A percentile compares a stretch with the other conserved stretches of the same genome.
These are phyloP conservation scores for Arctopsyche grandis DNA, from an alignment of 1,140 invertebrate genomes.

Conservation along the genomic window DNA sequence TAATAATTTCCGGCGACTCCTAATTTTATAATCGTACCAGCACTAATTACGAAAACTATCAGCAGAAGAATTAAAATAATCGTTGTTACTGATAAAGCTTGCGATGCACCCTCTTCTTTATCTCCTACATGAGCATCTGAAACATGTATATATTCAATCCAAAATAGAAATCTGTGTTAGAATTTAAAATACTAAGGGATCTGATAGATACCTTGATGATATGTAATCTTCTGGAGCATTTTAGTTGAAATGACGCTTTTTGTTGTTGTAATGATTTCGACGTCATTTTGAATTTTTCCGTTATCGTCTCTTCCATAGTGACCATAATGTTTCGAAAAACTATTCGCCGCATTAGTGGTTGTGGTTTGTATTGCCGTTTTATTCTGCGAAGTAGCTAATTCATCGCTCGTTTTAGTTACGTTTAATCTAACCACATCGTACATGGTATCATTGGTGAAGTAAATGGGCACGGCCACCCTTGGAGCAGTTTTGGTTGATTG, in stretches of 20 bases:
- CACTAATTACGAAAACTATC: neutral
- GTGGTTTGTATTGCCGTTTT: neutral
- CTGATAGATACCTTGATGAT: neutral
- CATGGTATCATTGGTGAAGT: neutral
- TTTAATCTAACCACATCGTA: conserved; percentile 6
- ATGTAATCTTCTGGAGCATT: neutral
- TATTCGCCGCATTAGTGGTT: neutral
- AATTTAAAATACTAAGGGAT: neutral
- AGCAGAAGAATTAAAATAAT: neutral
- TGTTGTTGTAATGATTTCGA: neutral
- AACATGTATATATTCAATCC: neutral
- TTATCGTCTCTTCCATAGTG: conserved; percentile 27
- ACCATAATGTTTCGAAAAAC: conserved; percentile 4
- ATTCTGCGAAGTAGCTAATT: neutral
- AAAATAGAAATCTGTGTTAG: neutral
- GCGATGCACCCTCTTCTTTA: neutral
- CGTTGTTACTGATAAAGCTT: neutral
- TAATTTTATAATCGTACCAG: neutral
- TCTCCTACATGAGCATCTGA: neutral
- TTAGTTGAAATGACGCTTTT: neutral
- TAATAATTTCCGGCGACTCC: neutral
- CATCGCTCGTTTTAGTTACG: neutral
- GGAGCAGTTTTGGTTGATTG: neutral
- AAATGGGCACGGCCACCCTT: neutral
- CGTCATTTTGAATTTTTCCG: neutral